Evolutionary conservation across 2,113 vertebrate genomes (phyloP), one percentile per base, ranked within the genome.

Genomic region (Enhydra lutris): DNA sequence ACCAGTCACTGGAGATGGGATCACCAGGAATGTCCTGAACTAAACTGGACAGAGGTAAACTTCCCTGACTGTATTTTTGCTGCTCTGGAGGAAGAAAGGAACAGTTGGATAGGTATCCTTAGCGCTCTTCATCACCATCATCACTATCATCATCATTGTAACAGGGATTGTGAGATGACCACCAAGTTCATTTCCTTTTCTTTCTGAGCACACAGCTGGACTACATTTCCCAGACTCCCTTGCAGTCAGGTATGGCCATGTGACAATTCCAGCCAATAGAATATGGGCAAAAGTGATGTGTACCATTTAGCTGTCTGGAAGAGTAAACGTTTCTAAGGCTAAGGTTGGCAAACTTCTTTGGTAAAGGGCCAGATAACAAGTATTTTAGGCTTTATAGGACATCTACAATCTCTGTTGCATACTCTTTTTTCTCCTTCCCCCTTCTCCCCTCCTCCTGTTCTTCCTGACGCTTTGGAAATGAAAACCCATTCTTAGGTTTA

Each of bases 171-270:
- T 17, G 21, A 15, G 90, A n/a, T 65, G 63, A 42, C 36, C 31
- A 42, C 31, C 47, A 78, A n/a, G 26, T 47, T 91, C 74, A 50
- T 65, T 71, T 84, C 57, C 24, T 45, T 47, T 79, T 29, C 36
- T 90, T 80, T 29, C 81, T 76, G 11, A 34, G 4, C 55, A 74
- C 31, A 39, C 15, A 39, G 29, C 52, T 81, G 47, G 6, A 86
- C 85, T 97, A 89, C 26, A 91, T 82, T 94, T 96, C 85, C 82
- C 94, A 96, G 36, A 31, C 17, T 11, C 42, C 65, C 47, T 82
- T 59, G 73, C 73, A 87, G 73, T 65, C 17, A 50, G 24, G 47
- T 14, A 17, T 6, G 8, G 55, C 6, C 42, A 36, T 9, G 1
- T 79, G 39, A 69, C 20, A 23, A 26, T 79, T 67, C 34, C 39